Percentiles rank a stretch among this genome's conserved stretches.
Conservation (phyloP, 2,113 vertebrate genomes). For the Grammomys dolichurus region DNA sequence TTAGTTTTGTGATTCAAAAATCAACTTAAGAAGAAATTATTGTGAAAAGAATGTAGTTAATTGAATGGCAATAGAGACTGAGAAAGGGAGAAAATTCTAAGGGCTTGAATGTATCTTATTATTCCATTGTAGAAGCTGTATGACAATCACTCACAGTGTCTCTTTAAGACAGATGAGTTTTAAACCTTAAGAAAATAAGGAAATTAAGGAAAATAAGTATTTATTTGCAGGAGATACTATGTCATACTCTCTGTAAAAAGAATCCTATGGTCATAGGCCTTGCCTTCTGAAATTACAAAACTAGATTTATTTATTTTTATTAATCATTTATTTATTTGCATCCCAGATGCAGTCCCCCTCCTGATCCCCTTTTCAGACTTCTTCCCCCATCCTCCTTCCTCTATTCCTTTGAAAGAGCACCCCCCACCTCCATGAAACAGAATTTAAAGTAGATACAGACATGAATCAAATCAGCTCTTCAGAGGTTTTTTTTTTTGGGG, state of each 20-base stretch:
- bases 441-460: conserved; percentile 8
- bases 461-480: conserved; percentile 17
- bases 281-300: conserved; percentile 37
- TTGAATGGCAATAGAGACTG: not conserved
- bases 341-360: no score
- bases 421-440: not conserved
- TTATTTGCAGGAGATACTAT: not conserved
- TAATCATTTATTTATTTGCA: no score
- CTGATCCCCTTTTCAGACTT: no score
- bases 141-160: not conserved
- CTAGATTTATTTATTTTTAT: not conserved
- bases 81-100: not conserved
- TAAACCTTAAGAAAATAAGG: not conserved
- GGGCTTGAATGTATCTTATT: not conserved
- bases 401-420: no score
- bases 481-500: not conserved
- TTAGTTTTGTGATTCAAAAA: conserved; percentile 28
- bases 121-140: not conserved
- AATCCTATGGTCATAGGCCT: not conserved
- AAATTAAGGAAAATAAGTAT: conserved; percentile 49
- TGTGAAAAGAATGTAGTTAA: not conserved
- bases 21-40: not conserved
- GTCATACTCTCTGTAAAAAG: not conserved
- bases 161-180: conserved; percentile 29
- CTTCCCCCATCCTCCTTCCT: no score